phyloP scores from a whole-genome alignment of 2,888 invertebrate species.

The Serripes groenlandicus region DNA sequence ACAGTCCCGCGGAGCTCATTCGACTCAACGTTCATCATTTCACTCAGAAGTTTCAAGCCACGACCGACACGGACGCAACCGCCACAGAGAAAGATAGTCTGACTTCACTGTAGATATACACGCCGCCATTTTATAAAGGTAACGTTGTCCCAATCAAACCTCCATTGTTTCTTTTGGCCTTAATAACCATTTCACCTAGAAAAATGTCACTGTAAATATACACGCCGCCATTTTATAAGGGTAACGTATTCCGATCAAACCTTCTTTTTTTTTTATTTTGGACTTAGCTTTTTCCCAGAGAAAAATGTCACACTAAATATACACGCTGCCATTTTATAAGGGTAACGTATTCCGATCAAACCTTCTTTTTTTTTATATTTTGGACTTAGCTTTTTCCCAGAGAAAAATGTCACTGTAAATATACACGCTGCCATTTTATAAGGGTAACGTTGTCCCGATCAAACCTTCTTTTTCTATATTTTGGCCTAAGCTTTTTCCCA shows the following conservation, averaged over 20 bases:
- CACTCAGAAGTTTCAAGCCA: slow-evolving; percentile 64
- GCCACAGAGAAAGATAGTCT: slow-evolving; percentile 80
- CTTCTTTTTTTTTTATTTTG: too few species aligned
- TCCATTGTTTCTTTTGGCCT: too few species aligned
- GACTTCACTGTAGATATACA: slow-evolving; percentile 71
- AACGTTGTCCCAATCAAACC: too few species aligned
- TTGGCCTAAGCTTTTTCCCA: too few species aligned
- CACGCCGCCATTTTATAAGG: background rate
- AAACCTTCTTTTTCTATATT: too few species aligned
- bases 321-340: background rate
- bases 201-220: slow-evolving; percentile 70
- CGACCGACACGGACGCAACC: slow-evolving; percentile 59
- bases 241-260: too few species aligned
- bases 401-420: slow-evolving; percentile 73
- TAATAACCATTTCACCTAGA: too few species aligned
- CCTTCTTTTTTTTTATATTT: too few species aligned
- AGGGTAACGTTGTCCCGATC: background rate
- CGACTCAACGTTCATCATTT: slow-evolving; percentile 78
- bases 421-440: background rate
- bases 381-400: too few species aligned
- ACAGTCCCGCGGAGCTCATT: slow-evolving; percentile 76
- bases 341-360: too few species aligned
- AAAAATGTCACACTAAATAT: slow-evolving; percentile 70
- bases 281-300: too few species aligned
- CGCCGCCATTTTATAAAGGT: background rate